Evolutionary conservation across 2,113 vertebrate species (phyloP).

Genomic region (Leiothrix lutea): DNA sequence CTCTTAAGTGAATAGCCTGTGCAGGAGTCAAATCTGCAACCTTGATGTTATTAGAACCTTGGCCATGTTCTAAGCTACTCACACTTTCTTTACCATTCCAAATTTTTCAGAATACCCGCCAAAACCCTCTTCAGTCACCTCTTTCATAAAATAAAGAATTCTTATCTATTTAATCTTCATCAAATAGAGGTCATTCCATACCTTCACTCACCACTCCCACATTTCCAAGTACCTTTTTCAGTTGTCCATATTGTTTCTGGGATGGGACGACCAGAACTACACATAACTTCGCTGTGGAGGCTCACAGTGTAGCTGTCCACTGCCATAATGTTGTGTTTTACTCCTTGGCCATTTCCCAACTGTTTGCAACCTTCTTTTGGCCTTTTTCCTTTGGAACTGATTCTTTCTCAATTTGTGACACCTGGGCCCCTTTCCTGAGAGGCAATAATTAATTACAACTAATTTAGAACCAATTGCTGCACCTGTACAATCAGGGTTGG

Average conservation of each 20-base stretch:
- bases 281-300: background rate
- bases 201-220: background rate
- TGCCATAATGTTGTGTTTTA: fast-evolving
- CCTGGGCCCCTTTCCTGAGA: background rate
- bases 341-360: background rate
- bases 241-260: background rate
- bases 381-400: background rate
- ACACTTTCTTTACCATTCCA: background rate
- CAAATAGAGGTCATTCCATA: background rate
- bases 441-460: background rate
- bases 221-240: background rate
- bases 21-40: background rate
- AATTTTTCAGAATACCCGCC: background rate
- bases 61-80: background rate
- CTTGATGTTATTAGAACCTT: background rate
- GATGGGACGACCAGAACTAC: background rate
- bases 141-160: background rate
- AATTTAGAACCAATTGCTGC: background rate
- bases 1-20: background rate
- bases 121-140: background rate
- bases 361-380: background rate
- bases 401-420: background rate
- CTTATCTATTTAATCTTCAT: background rate
- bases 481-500: background rate
- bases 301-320: background rate